Evolutionary conservation across 2,797 vertebrate genomes (phyloP).

Genomic region (Pygocentrus nattereri): DNA sequence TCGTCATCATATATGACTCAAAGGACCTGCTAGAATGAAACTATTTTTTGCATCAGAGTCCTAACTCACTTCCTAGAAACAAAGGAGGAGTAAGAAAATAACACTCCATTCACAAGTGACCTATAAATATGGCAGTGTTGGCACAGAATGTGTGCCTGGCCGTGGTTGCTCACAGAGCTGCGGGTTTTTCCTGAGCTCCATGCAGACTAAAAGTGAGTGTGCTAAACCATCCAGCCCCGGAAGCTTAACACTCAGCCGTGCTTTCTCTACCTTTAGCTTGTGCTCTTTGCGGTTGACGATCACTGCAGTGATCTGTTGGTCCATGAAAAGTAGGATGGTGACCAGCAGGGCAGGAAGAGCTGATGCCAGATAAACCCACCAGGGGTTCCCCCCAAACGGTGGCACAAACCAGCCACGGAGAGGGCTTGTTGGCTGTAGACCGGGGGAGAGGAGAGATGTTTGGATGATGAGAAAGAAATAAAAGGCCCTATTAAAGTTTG

Average conservation of each 20-base stretch:
- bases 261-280: constrained; percentile 89
- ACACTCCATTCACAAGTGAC: constrained; percentile 18
- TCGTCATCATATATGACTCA: neutral
- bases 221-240: constrained; percentile 38
- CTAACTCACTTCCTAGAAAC: constrained; percentile 32
- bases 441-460: neutral
- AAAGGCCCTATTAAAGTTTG: neutral
- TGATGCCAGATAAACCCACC: constrained; percentile 95
- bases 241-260: neutral
- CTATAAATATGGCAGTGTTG: constrained; percentile 46
- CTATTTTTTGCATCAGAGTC: neutral
- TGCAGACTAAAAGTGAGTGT: constrained; percentile 35
- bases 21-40: neutral
- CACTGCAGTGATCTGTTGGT: constrained; percentile 97
- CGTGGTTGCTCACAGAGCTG: neutral
- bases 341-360: constrained; percentile 93
- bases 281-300: constrained; percentile 98
- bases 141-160: neutral
- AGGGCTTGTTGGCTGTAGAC: constrained; percentile 89
- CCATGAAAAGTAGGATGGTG: constrained; percentile 98
- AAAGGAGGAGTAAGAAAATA: constrained; percentile 10
- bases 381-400: constrained; percentile 95
- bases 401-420: constrained; percentile 92
- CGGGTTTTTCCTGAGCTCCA: constrained; percentile 43
- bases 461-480: constrained; percentile 3